Conservation (phyloP, 2,888 invertebrate species). For the Plebejus melissa region DNA sequence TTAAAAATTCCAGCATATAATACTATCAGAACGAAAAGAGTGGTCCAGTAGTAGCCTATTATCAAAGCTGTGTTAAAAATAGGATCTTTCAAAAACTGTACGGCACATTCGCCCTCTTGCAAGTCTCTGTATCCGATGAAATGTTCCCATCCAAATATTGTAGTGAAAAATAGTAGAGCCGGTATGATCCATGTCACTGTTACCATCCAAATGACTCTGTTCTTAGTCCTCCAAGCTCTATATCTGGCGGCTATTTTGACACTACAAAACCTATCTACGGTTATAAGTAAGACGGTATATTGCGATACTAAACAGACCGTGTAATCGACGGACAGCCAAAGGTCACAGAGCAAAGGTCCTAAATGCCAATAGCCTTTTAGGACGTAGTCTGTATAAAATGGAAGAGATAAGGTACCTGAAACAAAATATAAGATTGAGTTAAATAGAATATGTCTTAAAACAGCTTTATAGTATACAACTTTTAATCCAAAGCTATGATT, state of each 20-base stretch:
- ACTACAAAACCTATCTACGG: slow-evolving; percentile 98
- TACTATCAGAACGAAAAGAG: slow-evolving; percentile 95
- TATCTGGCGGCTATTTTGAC: slow-evolving; percentile 99
- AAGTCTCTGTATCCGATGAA: slow-evolving; percentile 96
- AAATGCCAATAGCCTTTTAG: slow-evolving; percentile 98
- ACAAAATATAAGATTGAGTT: slow-evolving; percentile 28
- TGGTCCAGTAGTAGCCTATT: slow-evolving; percentile 98
- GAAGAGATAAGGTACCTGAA: slow-evolving; percentile 97
- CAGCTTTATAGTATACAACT: not conserved
- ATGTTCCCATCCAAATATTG: slow-evolving; percentile 99
- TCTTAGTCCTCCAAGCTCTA: slow-evolving; percentile 97
- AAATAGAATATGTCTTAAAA: not conserved
- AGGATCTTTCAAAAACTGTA: slow-evolving; percentile 98
- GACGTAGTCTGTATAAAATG: slow-evolving; percentile 98
- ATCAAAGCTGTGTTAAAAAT: slow-evolving; percentile 98
- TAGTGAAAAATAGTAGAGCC: slow-evolving; percentile 96
- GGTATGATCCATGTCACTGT: slow-evolving; percentile 98
- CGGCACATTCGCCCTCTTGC: slow-evolving; percentile 92
- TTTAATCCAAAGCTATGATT: not conserved
- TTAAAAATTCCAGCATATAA: slow-evolving; percentile 98
- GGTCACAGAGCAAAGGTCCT: slow-evolving; percentile 96
- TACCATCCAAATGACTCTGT: slow-evolving; percentile 96
- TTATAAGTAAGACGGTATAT: slow-evolving; percentile 98
- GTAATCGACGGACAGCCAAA: slow-evolving; percentile 99
- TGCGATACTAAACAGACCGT: slow-evolving; percentile 99